phyloP scores from a whole-genome alignment of 2,113 vertebrate genomes.

The Furnarius figulus region DNA sequence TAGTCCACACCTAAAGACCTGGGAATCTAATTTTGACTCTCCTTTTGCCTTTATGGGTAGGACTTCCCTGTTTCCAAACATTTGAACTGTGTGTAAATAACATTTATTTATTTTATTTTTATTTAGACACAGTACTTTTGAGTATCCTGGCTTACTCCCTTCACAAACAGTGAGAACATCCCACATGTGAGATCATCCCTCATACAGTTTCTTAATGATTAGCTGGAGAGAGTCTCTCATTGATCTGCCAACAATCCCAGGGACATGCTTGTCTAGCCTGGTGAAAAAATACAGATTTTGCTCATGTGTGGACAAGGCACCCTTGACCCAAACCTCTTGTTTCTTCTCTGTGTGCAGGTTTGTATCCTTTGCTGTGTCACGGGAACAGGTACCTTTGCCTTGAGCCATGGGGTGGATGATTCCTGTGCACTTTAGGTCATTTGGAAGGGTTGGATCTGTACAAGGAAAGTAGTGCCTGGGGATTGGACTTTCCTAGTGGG shows the following conservation, averaged over 20 bases:
- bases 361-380: neutral
- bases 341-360: neutral
- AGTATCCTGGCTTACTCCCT: neutral
- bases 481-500: accelerated
- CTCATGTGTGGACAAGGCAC: accelerated
- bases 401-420: neutral
- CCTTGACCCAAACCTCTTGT: neutral
- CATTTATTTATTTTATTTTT: neutral
- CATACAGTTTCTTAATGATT: neutral
- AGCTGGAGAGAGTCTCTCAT: neutral
- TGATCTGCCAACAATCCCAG: neutral
- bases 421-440: accelerated
- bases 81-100: neutral
- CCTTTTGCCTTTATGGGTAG: neutral
- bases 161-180: constrained; percentile 5
- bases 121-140: neutral
- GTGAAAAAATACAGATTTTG: neutral
- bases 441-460: neutral
- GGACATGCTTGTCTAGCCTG: too few species aligned
- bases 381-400: neutral
- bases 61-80: constrained; percentile 7
- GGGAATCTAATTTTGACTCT: neutral
- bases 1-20: neutral
- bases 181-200: neutral
- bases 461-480: neutral